Evolutionary conservation across 2,888 invertebrate genomes (phyloP).

Genomic region (Leucophenga maculata): DNA sequence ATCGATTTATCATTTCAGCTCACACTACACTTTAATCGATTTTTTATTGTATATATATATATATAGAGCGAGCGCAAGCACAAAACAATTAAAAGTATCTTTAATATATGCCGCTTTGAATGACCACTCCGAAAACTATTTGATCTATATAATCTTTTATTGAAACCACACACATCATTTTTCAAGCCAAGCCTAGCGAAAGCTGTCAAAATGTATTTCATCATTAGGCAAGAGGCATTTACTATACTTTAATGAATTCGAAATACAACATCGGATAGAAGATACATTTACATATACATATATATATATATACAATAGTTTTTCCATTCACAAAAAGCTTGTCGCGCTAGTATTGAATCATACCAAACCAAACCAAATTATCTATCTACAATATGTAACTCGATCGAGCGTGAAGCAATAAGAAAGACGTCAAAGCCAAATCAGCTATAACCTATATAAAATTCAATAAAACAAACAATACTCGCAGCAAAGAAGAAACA

Average conservation of each 20-base stretch:
- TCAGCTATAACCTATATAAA: conserved; percentile 60
- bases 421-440: conserved; percentile 50
- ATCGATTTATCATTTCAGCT: no score
- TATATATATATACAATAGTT: not conserved
- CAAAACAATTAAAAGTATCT: no score
- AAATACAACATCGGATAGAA: not conserved
- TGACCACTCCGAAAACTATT: no score
- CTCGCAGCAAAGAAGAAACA: conserved; percentile 20
- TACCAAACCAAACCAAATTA: not conserved
- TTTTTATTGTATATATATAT: no score
- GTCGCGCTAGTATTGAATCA: not conserved
- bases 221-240: no score
- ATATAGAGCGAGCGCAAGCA: no score
- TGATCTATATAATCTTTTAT: no score
- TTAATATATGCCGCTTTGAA: no score
- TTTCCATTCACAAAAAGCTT: not conserved
- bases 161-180: no score
- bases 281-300: not conserved
- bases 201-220: no score
- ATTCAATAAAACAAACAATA: conserved; percentile 34
- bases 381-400: conserved; percentile 23
- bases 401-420: conserved; percentile 49
- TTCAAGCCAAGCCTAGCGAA: no score
- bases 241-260: not conserved
- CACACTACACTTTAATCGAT: no score